Base-by-base conservation (phyloP, 2,113 vertebrate genomes). In the Istiophorus platypterus region DNA sequence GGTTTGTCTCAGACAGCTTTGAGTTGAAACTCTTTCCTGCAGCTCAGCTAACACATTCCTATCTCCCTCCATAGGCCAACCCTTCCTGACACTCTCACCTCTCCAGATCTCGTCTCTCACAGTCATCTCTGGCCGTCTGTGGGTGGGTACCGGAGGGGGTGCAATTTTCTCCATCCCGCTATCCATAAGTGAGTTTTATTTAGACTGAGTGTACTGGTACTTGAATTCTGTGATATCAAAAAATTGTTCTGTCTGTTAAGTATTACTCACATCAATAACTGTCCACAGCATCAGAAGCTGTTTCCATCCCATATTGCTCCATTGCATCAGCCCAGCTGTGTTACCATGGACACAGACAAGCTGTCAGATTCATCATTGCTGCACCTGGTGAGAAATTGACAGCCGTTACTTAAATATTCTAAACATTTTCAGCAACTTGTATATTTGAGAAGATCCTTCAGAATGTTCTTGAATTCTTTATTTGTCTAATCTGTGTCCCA, bases 271-370 rank as follows among this genome's bases (percentile, higher is more conserved):
- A 22, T 67, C 22, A 27, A 80, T 52, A 2, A 49, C 24, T 39
- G 3, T 73, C 45, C 47, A 31, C 82, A 96, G 95, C 91, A 71
- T 95, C 95, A 13, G 93, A 95, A 58, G 93, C 78, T 0, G 69
- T 91, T 51, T 95, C 95, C 56, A 95, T 96, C 86, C 95, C 95
- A 31, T 95, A 95, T 72, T 95, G 94, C 77, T 88, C 90, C 26
- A 79, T 92, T 56, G 66, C 88, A 29, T 88, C 87, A 5, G 91
- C 94, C 69, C 95, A 95, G 90, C 89, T 96, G 29, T 95, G 92
- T 80, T 95, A 92, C 84, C 95, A 96, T 82, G 95, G 95, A 62
- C 95, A 96, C 52, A 90, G 95, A 71, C 95, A 95, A 80, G 91
- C 94, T 31, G 95, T 96, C 78, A 92, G 93, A 86, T 95, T 95